Conservation (phyloP, 2,113 vertebrate species). For the Desmodus rotundus region DNA sequence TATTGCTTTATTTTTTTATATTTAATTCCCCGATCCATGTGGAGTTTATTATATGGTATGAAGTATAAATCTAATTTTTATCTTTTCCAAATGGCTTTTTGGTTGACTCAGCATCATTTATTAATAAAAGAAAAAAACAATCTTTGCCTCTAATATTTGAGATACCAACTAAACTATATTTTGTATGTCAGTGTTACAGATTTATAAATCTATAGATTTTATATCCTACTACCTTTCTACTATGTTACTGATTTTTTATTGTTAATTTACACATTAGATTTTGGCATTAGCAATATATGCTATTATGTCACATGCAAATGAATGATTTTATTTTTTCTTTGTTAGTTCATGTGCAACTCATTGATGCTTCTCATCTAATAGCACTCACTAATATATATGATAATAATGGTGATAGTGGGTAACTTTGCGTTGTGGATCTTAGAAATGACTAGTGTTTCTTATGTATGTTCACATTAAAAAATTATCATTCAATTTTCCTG, state of each 20-base stretch:
- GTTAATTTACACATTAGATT: neutral
- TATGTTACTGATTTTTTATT: neutral
- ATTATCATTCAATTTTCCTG: neutral
- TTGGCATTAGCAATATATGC: neutral
- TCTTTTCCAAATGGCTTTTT: neutral
- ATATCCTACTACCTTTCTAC: neutral
- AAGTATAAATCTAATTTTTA: neutral
- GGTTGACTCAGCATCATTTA: neutral
- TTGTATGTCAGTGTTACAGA: neutral
- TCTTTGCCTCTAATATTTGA: neutral
- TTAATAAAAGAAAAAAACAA: neutral
- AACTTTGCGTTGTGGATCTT: neutral
- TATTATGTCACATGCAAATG: neutral
- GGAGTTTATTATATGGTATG: neutral
- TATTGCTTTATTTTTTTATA: neutral
- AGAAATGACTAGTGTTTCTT: neutral
- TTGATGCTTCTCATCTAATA: neutral
- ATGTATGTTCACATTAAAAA: neutral
- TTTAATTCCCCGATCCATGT: neutral
- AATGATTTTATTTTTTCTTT: neutral
- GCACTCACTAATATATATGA: neutral
- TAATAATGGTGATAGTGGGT: neutral
- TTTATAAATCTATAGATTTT: neutral
- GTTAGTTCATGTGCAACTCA: neutral
- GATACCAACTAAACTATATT: neutral